phyloP scores from a whole-genome alignment of 1,140 invertebrate genomes.

The Caenorhabditis briggsae region DNA sequence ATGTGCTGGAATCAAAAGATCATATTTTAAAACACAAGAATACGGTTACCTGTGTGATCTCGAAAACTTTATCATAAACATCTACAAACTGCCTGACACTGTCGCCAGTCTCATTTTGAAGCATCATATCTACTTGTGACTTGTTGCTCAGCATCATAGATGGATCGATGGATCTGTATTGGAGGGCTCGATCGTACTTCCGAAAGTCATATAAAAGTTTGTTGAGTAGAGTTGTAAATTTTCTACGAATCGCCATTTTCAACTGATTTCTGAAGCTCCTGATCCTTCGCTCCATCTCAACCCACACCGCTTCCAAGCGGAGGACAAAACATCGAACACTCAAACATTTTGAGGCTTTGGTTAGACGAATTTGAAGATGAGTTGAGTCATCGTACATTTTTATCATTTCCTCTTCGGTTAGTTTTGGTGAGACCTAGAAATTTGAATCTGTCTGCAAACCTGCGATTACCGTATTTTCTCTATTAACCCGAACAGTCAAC shows the following conservation, averaged over 20 bases:
- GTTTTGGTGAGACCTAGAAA: constrained; percentile 11
- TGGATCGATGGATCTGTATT: constrained; percentile 56
- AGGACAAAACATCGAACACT: constrained; percentile 33
- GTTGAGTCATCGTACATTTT: constrained; percentile 45
- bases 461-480: too few species aligned
- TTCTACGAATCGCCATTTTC: constrained; percentile 35
- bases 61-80: constrained; percentile 58
- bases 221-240: constrained; percentile 19
- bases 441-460: too few species aligned
- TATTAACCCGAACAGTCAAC: too few species aligned
- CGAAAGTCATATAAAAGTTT: constrained; percentile 48
- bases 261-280: constrained; percentile 45
- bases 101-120: constrained; percentile 37
- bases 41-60: constrained; percentile 43
- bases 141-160: constrained; percentile 57
- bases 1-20: constrained; percentile 45
- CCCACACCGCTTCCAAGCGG: constrained; percentile 14
- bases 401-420: constrained; percentile 28
- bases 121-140: constrained; percentile 48
- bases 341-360: neutral
- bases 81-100: constrained; percentile 47
- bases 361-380: constrained; percentile 16
- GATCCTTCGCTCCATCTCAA: constrained; percentile 15
- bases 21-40: neutral
- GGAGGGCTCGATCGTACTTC: constrained; percentile 52